Evolutionary conservation across 2,113 vertebrate species (phyloP), one percentile per base, ranked within the genome.

Genomic region (Cynocephalus volans): DNA sequence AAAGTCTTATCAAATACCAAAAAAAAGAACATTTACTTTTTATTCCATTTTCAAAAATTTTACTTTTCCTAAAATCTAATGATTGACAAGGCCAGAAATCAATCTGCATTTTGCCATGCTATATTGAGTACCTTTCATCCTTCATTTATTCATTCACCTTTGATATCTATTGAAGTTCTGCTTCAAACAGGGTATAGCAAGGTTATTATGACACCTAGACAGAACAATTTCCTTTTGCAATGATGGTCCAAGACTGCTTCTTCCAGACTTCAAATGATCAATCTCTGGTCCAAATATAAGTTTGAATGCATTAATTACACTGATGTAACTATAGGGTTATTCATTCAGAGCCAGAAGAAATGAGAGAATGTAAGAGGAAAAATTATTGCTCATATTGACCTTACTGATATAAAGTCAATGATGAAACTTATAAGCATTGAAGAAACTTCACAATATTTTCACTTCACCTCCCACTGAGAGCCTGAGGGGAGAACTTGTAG

Each of bases 401-500:
- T 76, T 82, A 87, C 14, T 84, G 21, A 93, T 84, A 45, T 6
- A 48, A 86, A 58, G 36, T 92, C 50, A 84, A 62, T 82, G 64
- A 48, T 94, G 17, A 94, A 52, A 95, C 12, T 58, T 64, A 19
- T 0, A 96, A 83, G 21, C 73, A 79, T 3, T 90, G n/a, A 83
- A 91, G 17, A 36, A 77, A 96, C 6, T 65, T 90, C n/a, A 50
- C 76, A 72, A 8, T 83, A 75, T 58, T 96, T 89, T 96, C 83
- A 56, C 1, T 17, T 75, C 7, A 33, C 26, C 31, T 90, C 88
- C 54, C 45, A 89, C 41, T 76, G 58, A 81, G 33, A 92, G 31
- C 23, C 50, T 48, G 18, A 90, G 36, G 23, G 1, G 26, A 69
- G 10, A 96, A 45, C 9, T 31, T 75, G 41, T 84, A 36, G 80